Evolutionary conservation across 2,113 vertebrate species (phyloP).

Genomic region (Megaceryle torquata): DNA sequence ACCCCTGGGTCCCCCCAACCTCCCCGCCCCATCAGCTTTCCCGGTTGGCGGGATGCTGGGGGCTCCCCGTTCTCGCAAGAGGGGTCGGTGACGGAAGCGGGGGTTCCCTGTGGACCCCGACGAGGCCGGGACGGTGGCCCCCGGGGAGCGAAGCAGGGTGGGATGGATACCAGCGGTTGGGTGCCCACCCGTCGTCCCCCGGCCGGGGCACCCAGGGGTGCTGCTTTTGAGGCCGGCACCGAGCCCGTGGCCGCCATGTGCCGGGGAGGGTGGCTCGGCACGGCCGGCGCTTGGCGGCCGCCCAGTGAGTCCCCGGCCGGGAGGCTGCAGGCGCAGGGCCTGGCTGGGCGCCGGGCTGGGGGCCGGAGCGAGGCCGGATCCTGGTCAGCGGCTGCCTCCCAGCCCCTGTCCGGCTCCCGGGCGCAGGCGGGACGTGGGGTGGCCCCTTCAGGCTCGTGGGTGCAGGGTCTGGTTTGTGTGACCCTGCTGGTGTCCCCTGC

Average conservation of each 20-base stretch:
- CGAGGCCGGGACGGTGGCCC: neutral
- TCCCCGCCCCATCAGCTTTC: neutral
- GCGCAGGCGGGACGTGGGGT: neutral
- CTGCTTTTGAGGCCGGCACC: neutral
- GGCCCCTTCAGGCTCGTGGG: neutral
- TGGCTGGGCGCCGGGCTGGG: neutral
- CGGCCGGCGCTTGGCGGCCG: neutral
- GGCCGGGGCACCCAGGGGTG: neutral
- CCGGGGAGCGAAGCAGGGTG: rapidly evolving
- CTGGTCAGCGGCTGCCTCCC: neutral
- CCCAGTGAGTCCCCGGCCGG: neutral
- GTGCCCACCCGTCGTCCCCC: rapidly evolving
- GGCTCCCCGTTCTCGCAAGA: neutral
- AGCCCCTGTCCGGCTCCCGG: neutral
- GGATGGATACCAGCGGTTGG: neutral
- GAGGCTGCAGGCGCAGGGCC: neutral
- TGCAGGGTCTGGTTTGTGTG: neutral
- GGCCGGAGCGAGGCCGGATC: neutral
- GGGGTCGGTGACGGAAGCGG: neutral
- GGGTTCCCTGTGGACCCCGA: too few relatives aligned
- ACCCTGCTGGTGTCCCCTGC: rapidly evolving
- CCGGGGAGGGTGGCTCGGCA: neutral
- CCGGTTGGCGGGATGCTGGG: neutral
- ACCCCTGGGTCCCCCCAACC: neutral
- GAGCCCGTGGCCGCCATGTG: neutral